Evolutionary conservation across 2,888 invertebrate species (phyloP).

Genomic region (Zaprionus lineosus): DNA sequence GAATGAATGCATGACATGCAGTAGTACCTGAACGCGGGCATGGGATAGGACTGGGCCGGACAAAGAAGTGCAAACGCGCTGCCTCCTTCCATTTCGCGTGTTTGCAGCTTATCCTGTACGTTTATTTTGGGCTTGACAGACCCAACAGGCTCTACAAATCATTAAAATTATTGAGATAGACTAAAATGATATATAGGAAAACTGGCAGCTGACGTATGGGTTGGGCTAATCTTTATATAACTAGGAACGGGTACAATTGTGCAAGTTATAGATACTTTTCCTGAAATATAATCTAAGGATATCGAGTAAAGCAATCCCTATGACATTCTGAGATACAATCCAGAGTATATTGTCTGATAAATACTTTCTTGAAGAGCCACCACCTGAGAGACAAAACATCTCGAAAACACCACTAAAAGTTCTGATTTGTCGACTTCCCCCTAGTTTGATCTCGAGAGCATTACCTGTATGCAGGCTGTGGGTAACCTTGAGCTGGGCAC

Average conservation of each 20-base stretch:
- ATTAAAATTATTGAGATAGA: no score
- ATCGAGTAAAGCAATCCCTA: no score
- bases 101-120: conserved; percentile 86
- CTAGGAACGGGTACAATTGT: no score
- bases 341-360: no score
- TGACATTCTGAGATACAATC: no score
- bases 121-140: conserved; percentile 87
- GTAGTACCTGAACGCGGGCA: conserved; percentile 87
- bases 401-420: no score
- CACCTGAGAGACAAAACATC: no score
- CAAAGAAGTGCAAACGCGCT: conserved; percentile 87
- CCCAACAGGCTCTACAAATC: conserved; percentile 84
- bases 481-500: conserved; percentile 89
- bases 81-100: conserved; percentile 83
- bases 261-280: no score
- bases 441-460: conserved; percentile 11
- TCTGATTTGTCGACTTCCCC: no score
- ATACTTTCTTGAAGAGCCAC: no score
- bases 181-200: conserved; percentile 16
- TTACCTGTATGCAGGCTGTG: conserved; percentile 85
- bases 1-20: background rate
- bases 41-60: conserved; percentile 90
- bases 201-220: conserved; percentile 33
- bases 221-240: background rate
- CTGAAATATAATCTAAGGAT: no score